Conservation (phyloP, 2,113 vertebrate species). For the Mixornis gularis region DNA sequence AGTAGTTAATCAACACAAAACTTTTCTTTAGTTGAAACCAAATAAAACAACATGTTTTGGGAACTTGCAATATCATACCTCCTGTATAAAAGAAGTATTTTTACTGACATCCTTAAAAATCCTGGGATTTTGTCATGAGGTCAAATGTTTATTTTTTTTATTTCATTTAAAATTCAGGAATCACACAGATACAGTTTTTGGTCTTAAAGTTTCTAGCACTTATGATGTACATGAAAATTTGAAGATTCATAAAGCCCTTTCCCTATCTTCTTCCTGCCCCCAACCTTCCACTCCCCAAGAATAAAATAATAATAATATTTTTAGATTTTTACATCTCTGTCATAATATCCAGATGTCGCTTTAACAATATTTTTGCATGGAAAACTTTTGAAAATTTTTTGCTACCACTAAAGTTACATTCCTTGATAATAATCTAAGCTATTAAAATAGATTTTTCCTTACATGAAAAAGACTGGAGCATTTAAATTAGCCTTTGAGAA, state of each 20-base stretch:
- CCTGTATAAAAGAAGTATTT: background rate
- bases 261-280: background rate
- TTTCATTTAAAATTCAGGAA: background rate
- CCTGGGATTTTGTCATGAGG: background rate
- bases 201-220: background rate
- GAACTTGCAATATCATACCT: background rate
- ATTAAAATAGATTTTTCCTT: conserved; percentile 12
- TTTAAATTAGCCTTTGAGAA: conserved; percentile 46
- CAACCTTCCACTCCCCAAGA: fast-evolving
- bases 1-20: background rate
- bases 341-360: background rate
- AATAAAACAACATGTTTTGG: background rate
- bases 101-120: background rate
- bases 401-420: background rate
- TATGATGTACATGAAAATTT: background rate
- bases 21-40: background rate
- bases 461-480: conserved; percentile 9
- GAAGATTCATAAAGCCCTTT: background rate
- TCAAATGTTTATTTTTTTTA: background rate
- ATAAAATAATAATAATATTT: background rate
- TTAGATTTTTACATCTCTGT: background rate
- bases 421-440: conserved; percentile 2
- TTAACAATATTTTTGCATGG: background rate
- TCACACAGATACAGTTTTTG: background rate
- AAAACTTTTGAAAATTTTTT: background rate